Evolutionary conservation across 2,888 invertebrate species (phyloP), one percentile per base, ranked within the genome.

Genomic region (Hypsopygia costalis): DNA sequence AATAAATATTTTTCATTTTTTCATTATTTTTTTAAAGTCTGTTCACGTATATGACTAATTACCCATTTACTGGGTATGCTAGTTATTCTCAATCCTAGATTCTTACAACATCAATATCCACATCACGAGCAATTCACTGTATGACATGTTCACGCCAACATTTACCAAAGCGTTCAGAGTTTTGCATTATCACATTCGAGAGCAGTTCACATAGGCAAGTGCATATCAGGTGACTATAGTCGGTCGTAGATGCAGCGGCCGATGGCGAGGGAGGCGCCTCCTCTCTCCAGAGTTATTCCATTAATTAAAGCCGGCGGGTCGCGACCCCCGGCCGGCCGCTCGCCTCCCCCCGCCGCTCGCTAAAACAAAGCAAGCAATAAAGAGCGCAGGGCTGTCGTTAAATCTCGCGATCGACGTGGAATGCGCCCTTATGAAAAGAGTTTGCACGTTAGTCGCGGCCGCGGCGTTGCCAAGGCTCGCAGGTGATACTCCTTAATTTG

Each of bases 331-430:
- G 53, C 43, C 53, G 46, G 44, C 59, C 51, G 40, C 35, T 43
- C 39, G 41, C 43, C 30, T 45, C 48, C 43, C 43, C 31, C 31
- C 37, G 44, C 51, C 44, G 40, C 45, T 34, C 62, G 62, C 66
- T 69, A 76, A 79, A 79, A 81, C 79, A 80, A 80, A 80, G 78
- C 78, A 72, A 79, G 73, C 69, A 71, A 76, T 77, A 76, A 69
- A 51, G 54, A 48, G 49, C 46, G 36, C 65, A 74, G 76, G 77
- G 78, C 53, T 77, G 68, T 55, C 47, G 43, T 40, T 44, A 49
- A 52, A 53, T 46, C 47, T 36, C 20, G 29, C 34, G 33, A 3
- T 16, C 16, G 16, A 16, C 16, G 21, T 11, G 46, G 49, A 53
- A 58, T 55, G 56, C 41, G 49, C 64, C 65, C 62, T 68, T 68